Evolutionary conservation across 1,140 invertebrate species (phyloP).

Genomic region (Hestina assimilis): DNA sequence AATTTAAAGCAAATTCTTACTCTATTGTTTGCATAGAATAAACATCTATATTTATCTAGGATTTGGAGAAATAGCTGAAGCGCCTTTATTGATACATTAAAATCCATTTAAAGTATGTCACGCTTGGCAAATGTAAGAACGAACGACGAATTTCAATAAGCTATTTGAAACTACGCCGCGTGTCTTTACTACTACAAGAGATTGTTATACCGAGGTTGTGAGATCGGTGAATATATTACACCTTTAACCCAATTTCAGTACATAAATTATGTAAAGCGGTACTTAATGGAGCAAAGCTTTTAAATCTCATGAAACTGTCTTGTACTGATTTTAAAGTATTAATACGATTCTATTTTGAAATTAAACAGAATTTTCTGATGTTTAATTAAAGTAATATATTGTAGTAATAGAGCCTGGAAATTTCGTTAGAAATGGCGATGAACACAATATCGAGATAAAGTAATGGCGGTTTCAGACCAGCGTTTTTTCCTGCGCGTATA

Average conservation of each 20-base stretch:
- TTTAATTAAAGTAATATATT: no score
- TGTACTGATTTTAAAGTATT: background rate
- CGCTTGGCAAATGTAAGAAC: background rate
- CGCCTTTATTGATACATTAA: background rate
- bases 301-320: slow-evolving; percentile 4
- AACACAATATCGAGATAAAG: no score
- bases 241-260: slow-evolving; percentile 18
- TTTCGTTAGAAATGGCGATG: no score
- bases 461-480: no score
- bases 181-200: background rate
- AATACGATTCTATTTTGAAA: no score
- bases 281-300: slow-evolving; percentile 11
- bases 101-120: background rate
- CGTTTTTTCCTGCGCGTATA: no score
- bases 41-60: background rate
- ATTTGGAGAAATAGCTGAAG: background rate
- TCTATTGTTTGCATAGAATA: background rate
- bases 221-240: slow-evolving; percentile 15
- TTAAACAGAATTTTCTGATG: no score
- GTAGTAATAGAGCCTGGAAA: no score
- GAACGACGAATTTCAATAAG: background rate
- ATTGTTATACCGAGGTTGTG: background rate
- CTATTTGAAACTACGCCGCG: background rate
- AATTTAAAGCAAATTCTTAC: background rate
- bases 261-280: slow-evolving; percentile 18